These are phyloP conservation scores for Speoplatyrhinus poulsoni DNA, from an alignment of 2,113 vertebrate species.

Conservation along the genomic window DNA sequence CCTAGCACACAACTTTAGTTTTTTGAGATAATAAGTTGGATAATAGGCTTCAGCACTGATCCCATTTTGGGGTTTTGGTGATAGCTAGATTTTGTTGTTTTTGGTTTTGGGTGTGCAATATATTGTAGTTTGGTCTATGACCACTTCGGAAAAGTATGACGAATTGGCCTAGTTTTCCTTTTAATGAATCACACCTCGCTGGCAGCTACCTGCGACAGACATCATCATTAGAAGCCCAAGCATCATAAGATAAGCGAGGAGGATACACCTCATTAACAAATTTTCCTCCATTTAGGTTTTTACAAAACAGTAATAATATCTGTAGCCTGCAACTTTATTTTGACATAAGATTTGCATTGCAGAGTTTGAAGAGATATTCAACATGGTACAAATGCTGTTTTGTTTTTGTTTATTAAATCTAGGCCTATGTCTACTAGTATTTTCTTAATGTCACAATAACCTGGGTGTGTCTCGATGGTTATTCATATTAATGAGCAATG, in stretches of 20 bases:
- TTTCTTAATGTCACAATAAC: too few relatives aligned
- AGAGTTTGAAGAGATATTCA: background rate
- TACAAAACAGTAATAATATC: conserved; percentile 33
- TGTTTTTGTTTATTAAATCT: too few relatives aligned
- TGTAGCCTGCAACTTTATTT: conserved; percentile 26
- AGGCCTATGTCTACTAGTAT: too few relatives aligned
- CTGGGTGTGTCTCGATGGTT: too few relatives aligned
- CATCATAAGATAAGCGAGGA: conserved; percentile 63
- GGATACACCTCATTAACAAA: conserved; percentile 73
- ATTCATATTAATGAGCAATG: conserved; percentile 28
- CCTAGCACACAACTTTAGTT: too few relatives aligned
- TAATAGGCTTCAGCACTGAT: too few relatives aligned
- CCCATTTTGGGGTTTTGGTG: too few relatives aligned
- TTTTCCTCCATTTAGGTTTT: conserved; percentile 60
- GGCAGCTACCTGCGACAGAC: conserved; percentile 76
- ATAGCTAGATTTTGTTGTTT: too few relatives aligned
- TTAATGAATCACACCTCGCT: conserved; percentile 73
- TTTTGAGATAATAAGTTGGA: too few relatives aligned
- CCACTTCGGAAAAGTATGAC: conserved; percentile 65
- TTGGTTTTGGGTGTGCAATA: background rate
- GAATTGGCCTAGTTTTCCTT: conserved; percentile 73
- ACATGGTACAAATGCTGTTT: too few relatives aligned
- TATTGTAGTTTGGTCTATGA: conserved; percentile 39
- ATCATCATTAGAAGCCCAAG: conserved; percentile 70
- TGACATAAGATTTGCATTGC: conserved; percentile 10